Evolutionary conservation across 2,113 vertebrate species (phyloP).

Genomic region (Boleophthalmus pectinirostris): DNA sequence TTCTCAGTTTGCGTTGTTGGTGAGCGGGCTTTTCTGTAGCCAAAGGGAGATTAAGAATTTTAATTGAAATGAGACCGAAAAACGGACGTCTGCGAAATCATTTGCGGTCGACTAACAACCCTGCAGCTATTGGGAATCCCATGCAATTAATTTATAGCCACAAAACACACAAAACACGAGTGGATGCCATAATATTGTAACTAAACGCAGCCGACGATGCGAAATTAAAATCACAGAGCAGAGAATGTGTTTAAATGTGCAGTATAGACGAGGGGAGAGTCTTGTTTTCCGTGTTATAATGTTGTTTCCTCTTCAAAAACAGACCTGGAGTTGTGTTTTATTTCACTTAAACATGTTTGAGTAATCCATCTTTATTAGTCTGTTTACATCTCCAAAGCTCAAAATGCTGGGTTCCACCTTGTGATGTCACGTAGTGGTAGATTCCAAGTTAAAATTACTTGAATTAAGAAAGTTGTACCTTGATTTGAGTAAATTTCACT

Average conservation of each 20-base stretch:
- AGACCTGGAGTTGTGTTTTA: too few relatives aligned
- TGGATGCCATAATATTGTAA: conserved; percentile 46
- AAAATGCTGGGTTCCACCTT: too few relatives aligned
- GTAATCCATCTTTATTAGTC: too few relatives aligned
- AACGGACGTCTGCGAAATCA: conserved; percentile 50
- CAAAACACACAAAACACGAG: conserved; percentile 13
- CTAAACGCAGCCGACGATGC: not conserved
- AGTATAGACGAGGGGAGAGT: too few relatives aligned
- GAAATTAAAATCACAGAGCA: not conserved
- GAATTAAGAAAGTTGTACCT: too few relatives aligned
- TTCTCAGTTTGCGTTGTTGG: conserved; percentile 23
- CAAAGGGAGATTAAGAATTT: conserved; percentile 27
- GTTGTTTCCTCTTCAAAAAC: too few relatives aligned
- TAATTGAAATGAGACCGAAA: conserved; percentile 45
- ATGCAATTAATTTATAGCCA: conserved; percentile 1
- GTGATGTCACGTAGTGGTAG: too few relatives aligned
- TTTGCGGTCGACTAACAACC: conserved; percentile 36
- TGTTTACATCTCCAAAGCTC: too few relatives aligned
- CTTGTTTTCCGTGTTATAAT: too few relatives aligned
- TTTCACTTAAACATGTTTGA: too few relatives aligned
- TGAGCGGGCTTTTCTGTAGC: conserved; percentile 30
- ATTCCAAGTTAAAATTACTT: too few relatives aligned
- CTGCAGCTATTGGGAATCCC: conserved; percentile 23
- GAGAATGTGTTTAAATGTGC: not conserved
- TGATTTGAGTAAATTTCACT: too few relatives aligned